These are phyloP conservation scores for Leptura quadrifasciata DNA, from an alignment of 2,888 invertebrate genomes.

Conservation along the genomic window DNA sequence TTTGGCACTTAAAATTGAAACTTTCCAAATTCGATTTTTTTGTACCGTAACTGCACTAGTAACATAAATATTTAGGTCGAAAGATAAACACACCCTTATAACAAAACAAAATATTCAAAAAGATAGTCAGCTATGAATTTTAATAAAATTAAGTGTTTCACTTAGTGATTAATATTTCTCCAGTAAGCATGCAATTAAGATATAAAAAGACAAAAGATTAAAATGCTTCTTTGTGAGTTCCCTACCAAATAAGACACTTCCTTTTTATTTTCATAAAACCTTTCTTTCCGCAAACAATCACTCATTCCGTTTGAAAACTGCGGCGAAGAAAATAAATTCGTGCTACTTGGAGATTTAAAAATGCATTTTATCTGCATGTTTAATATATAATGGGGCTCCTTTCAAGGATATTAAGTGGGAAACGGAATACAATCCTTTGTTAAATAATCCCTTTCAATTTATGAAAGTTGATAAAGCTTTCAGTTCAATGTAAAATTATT, in stretches of 20 bases:
- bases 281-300: constrained; percentile 17
- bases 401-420: not conserved
- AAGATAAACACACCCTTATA: too few relatives aligned
- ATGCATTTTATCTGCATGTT: constrained; percentile 37
- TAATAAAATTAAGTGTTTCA: not conserved
- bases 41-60: too few relatives aligned
- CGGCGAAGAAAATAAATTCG: constrained; percentile 23
- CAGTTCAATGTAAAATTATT: too few relatives aligned
- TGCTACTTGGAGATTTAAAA: constrained; percentile 34
- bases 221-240: not conserved
- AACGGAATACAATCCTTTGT: not conserved
- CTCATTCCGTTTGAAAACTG: constrained; percentile 16
- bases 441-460: too few relatives aligned
- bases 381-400: constrained; percentile 18
- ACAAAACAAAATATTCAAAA: too few relatives aligned
- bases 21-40: too few relatives aligned
- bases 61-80: too few relatives aligned
- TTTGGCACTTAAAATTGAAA: too few relatives aligned
- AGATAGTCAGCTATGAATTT: not conserved
- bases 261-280: constrained; percentile 18
- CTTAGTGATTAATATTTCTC: not conserved
- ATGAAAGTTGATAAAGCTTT: too few relatives aligned
- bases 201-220: constrained; percentile 11
- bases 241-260: constrained; percentile 14
- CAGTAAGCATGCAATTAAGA: not conserved